phyloP scores from a whole-genome alignment of 2,797 vertebrate species.

The Eremophila alpestris region DNA sequence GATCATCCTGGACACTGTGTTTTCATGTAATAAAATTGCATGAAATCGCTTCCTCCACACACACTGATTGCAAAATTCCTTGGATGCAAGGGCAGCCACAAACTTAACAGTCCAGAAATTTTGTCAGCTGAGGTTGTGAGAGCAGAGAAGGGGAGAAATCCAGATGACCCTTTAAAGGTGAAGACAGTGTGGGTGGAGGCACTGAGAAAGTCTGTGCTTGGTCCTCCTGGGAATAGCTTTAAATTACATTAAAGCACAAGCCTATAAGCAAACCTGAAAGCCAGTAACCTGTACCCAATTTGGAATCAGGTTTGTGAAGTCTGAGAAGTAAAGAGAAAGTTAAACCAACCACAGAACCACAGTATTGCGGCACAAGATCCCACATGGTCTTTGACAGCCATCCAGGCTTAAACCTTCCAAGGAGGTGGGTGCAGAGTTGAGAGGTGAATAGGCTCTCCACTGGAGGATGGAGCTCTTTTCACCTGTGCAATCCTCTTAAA shows the following conservation, averaged over 20 bases:
- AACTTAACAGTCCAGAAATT: not conserved
- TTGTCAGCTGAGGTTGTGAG: not conserved
- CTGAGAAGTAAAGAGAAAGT: not conserved
- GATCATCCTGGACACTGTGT: not conserved
- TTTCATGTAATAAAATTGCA: not conserved
- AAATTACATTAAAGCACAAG: not conserved
- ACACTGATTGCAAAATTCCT: not conserved
- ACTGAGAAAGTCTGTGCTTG: not conserved
- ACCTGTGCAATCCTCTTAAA: not conserved
- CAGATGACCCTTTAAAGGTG: not conserved
- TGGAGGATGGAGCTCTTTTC: not conserved
- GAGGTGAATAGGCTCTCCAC: not conserved
- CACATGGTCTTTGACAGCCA: not conserved
- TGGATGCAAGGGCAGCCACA: not conserved
- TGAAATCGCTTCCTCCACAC: not conserved
- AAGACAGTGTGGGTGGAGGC: not conserved
- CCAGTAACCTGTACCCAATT: not conserved
- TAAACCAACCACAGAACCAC: constrained; percentile 34
- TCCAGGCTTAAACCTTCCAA: not conserved
- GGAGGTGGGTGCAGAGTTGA: not conserved
- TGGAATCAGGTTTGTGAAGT: not conserved
- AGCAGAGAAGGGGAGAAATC: not conserved
- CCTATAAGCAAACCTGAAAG: not conserved
- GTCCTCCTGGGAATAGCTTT: not conserved
- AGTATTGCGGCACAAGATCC: not conserved